Evolutionary conservation across 1,140 invertebrate genomes (phyloP).

Genomic region (Apis florea): DNA sequence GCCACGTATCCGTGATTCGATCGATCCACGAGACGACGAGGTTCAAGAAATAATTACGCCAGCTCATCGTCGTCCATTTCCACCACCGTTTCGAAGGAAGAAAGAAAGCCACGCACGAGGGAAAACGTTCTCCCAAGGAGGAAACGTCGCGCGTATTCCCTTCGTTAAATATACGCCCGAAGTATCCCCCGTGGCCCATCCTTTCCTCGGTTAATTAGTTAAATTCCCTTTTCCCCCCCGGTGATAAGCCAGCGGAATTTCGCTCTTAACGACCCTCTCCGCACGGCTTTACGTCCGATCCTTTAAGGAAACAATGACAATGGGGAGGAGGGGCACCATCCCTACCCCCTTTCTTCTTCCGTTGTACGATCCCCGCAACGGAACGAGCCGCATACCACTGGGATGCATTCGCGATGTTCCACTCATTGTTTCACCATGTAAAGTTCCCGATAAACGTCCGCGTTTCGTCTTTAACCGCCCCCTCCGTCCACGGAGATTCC

Average conservation of each 20-base stretch:
- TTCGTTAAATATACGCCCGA: slow-evolving; percentile 56
- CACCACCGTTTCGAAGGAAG: background rate
- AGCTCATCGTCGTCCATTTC: no score
- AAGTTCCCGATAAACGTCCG: slow-evolving; percentile 43
- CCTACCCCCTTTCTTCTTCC: slow-evolving; percentile 22
- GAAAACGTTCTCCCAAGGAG: slow-evolving; percentile 36
- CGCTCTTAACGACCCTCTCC: slow-evolving; percentile 63
- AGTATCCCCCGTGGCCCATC: slow-evolving; percentile 58
- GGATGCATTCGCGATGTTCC: slow-evolving; percentile 55
- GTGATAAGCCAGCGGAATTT: slow-evolving; percentile 66
- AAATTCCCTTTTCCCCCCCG: slow-evolving; percentile 60
- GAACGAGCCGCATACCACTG: slow-evolving; percentile 41
- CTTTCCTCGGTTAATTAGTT: slow-evolving; percentile 68
- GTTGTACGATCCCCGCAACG: slow-evolving; percentile 17
- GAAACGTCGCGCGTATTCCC: slow-evolving; percentile 47
- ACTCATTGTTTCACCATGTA: slow-evolving; percentile 49
- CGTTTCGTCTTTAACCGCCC: slow-evolving; percentile 45
- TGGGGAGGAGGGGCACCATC: no score
- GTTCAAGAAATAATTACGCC: background rate
- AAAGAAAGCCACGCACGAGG: background rate
- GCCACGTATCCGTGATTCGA: no score
- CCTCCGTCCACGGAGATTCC: background rate
- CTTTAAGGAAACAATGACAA: slow-evolving; percentile 65
- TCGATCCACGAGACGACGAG: background rate
- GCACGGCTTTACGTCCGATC: slow-evolving; percentile 36